Evolutionary conservation across 2,797 vertebrate species (phyloP), one percentile per base, ranked within the genome.

Genomic region (Mionectes olivaceus): DNA sequence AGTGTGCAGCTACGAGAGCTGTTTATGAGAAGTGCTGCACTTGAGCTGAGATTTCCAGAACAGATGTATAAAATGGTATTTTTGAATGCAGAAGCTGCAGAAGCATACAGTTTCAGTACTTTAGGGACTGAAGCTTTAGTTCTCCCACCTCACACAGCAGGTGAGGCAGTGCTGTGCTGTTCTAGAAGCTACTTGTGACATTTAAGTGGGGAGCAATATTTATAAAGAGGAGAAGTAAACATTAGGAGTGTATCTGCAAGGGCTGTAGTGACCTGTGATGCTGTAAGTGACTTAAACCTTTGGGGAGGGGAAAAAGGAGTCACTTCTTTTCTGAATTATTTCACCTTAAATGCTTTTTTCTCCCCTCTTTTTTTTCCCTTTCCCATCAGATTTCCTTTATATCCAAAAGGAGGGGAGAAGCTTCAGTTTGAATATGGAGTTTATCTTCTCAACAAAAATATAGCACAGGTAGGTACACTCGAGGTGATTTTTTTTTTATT

Each of bases 381-480:
- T 89, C 68, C 95, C 18, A n/a, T 79, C 83, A 99, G 99, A 97
- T 99, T 99, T 96, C 99, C 99, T 69, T 97, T 99, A 74, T 99
- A 99, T 96, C 98, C 98, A 67, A 99, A 99, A 97, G 98, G 98
- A 98, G 99, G 99, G 89, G 99, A 99, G 97, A 98, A 99, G 52
- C 98, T 99, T 94, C 99, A 99, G 87, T 99, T 99, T 97, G 99
- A 99, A 95, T 99, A 99, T 7, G 99, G 99, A 8, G 99, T 99
- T 83, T 99, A 99, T 97, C 98, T 99, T 97, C 99, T 99, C 96
- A 99, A 99, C 98, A 99, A 99, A 98, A 99, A 99, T 95, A 99
- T 99, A 68, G 99, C 99, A 89, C 99, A 99, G 99, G 99, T 99
- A 98, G 97, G 97, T 95, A 46, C 65, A 32, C 32, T 47, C 11